Percentiles rank a stretch among this genome's conserved stretches.
These are phyloP conservation scores for Percopsis transmontana DNA, from an alignment of 2,113 vertebrate species.

Conservation along the genomic window DNA sequence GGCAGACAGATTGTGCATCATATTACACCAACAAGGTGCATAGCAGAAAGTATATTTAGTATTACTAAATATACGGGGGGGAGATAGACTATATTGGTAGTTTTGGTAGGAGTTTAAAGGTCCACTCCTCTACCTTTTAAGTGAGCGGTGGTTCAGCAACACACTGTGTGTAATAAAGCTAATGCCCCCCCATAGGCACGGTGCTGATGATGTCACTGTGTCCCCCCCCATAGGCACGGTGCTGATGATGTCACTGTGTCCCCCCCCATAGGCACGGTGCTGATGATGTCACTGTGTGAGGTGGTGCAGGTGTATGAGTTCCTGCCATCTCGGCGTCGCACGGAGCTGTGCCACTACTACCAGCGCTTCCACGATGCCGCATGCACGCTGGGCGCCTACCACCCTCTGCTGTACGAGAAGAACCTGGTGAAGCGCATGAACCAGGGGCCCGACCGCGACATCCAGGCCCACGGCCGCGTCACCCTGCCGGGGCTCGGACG, in stretches of 20 bases:
- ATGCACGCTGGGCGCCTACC: slow-evolving; percentile 82
- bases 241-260: no score
- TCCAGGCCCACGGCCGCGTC: slow-evolving; percentile 72
- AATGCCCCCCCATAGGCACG: no score
- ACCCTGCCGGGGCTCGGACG: slow-evolving; percentile 73
- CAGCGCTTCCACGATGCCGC: slow-evolving; percentile 78
- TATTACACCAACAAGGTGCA: no score
- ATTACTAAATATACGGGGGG: no score
- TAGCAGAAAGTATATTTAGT: no score
- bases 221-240: no score
- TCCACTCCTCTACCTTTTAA: not conserved
- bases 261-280: slow-evolving; percentile 68
- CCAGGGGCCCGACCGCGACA: slow-evolving; percentile 69
- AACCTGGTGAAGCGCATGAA: slow-evolving; percentile 83
- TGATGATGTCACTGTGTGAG: slow-evolving; percentile 83
- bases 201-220: no score
- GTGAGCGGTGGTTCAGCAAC: not conserved
- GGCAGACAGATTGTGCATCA: no score
- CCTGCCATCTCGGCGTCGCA: slow-evolving; percentile 78
- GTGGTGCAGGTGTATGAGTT: slow-evolving; percentile 81
- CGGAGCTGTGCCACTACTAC: slow-evolving; percentile 82
- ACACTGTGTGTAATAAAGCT: no score
- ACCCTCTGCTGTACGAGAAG: slow-evolving; percentile 83
- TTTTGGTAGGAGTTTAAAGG: no score
- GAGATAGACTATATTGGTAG: no score